Evolutionary conservation across 2,888 invertebrate genomes (phyloP).

Genomic region (Euphydryas editha): DNA sequence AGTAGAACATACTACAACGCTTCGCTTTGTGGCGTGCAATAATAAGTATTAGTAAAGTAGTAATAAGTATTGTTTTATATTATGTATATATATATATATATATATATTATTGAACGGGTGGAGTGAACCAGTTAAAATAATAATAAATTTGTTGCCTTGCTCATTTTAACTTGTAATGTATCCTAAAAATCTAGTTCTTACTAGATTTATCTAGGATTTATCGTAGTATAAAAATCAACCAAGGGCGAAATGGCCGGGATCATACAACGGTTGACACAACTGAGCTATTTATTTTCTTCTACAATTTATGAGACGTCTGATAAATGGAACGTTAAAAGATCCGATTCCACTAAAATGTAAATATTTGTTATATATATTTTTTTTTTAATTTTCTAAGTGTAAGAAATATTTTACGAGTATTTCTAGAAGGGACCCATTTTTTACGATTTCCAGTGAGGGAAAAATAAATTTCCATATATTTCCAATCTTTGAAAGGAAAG

Average conservation of each 20-base stretch:
- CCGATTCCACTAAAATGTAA: not conserved
- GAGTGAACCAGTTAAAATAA: not conserved
- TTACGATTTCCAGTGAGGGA: not conserved
- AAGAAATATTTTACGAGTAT: not conserved
- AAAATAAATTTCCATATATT: not conserved
- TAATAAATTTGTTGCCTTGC: not conserved
- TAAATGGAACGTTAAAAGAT: not conserved
- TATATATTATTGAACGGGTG: too few relatives aligned
- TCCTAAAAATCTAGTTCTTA: not conserved
- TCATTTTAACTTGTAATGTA: not conserved
- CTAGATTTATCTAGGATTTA: conserved; percentile 8
- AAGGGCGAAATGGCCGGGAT: conserved; percentile 31
- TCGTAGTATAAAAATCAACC: conserved; percentile 17
- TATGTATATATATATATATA: too few relatives aligned
- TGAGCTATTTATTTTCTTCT: conserved; percentile 24
- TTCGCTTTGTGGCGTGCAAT: too few relatives aligned
- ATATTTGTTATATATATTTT: not conserved
- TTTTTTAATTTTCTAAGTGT: not conserved
- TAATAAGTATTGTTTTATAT: too few relatives aligned
- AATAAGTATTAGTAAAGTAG: too few relatives aligned
- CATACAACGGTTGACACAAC: conserved; percentile 27
- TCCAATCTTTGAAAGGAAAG: not conserved
- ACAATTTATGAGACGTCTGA: conserved; percentile 19
- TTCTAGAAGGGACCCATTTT: not conserved
- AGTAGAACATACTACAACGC: too few relatives aligned